Conservation (phyloP, 2,113 vertebrate genomes). For the Hemiscyllium ocellatum region DNA sequence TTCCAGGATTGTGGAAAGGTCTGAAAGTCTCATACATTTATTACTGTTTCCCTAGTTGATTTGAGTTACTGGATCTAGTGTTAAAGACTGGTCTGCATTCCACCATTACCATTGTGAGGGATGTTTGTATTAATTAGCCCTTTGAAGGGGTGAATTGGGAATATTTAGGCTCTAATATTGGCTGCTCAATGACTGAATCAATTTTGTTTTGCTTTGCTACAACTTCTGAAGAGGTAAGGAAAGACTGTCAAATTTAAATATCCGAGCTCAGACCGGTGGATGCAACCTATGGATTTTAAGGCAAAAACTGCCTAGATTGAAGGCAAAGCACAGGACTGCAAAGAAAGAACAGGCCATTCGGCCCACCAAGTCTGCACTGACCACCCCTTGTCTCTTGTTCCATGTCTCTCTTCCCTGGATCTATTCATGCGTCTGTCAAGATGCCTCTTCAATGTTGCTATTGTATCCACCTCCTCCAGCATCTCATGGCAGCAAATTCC, state of each 20-base stretch:
- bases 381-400: too few relatives aligned
- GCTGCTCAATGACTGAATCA: neutral
- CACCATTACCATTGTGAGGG: neutral
- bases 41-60: neutral
- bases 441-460: too few relatives aligned
- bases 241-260: neutral
- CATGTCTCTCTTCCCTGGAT: too few relatives aligned
- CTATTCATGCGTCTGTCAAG: too few relatives aligned
- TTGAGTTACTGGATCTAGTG: conserved; percentile 54
- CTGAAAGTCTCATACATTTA: neutral
- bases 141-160: neutral
- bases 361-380: too few relatives aligned
- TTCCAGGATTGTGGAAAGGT: conserved; percentile 83
- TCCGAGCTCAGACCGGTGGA: neutral
- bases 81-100: conserved; percentile 54
- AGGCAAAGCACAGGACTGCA: too few relatives aligned
- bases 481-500: too few relatives aligned
- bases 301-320: neutral
- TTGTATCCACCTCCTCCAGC: too few relatives aligned
- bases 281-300: neutral
- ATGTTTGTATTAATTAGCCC: neutral
- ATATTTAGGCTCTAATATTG: neutral
- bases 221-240: neutral
- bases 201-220: neutral
- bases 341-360: too few relatives aligned